Base-by-base conservation (phyloP, 2,888 invertebrate genomes). In the Drosophila emarginata region DNA sequence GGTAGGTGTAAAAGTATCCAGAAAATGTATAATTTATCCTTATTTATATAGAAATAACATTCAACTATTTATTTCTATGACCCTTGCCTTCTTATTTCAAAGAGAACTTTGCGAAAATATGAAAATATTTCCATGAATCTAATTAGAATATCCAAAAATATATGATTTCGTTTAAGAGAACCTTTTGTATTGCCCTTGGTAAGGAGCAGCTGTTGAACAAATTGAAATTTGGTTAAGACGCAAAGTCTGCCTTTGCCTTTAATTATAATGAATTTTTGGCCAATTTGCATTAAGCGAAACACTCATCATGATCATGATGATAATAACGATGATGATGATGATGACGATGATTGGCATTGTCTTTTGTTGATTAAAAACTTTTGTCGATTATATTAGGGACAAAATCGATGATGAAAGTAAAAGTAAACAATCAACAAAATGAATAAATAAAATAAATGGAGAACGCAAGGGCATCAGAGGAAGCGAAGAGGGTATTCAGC, bases 381-480 rank as follows among this genome's bases (percentile, higher is more conserved):
- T 87, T 77, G 72, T 77, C 77, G 80, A 77, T 82, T 82, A 82
- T 77, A 85, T 88, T 69, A 62, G 78, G 72, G 63, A 68, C 75
- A 68, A 86, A 84, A 87, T 88, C 87, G 87, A 88, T 84, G 85
- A 84, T 76, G 87, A 74, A 77, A 88, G 77, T 88, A 21, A 45
- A 84, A 77, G 87, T 77, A 88, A 88, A 88, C 84, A 84, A 87
- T 80, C 82, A 84, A 79, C 51, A 54, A 36, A 71, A 61, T 56
- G 67, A 54, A 65, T 57, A 37, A 64, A 51, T 51, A 54, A 72
- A 72, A 57, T 45, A 45, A 45, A 11, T 45, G 18, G 4, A 5
- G 11, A 45, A 21, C 9, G 15, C 18, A 45, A 9, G 40, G 18
- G 11, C 7, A 14, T 4, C 3, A 1, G 5, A 39, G 5, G 39